Evolutionary conservation across 2,888 invertebrate species (phyloP).

Genomic region (Torymus texanus): DNA sequence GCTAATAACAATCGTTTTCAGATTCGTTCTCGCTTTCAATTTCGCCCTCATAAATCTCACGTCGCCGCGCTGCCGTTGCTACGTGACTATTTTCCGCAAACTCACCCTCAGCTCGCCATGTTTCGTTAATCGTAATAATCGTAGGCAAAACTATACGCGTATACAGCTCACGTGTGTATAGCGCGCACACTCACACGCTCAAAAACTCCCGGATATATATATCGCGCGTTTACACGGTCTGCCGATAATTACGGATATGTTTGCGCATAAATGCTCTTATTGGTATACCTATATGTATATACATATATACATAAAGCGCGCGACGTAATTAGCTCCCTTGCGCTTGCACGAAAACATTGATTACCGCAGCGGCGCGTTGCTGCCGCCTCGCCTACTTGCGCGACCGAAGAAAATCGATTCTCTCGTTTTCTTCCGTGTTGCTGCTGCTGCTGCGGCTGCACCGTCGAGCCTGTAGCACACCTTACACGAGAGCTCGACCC

Average conservation of each 20-base stretch:
- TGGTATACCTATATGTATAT: background rate
- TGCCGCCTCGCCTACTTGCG: constrained; percentile 21
- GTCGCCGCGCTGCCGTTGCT: background rate
- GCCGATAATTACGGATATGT: constrained; percentile 62
- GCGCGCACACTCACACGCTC: background rate
- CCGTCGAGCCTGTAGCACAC: too few relatives aligned
- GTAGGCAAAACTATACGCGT: background rate
- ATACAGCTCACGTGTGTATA: background rate
- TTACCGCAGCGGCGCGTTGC: constrained; percentile 4
- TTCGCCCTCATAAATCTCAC: background rate
- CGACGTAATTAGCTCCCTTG: constrained; percentile 12
- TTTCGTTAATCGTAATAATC: constrained; percentile 36
- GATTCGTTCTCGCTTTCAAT: too few relatives aligned
- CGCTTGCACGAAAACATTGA: constrained; percentile 16
- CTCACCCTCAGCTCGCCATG: background rate
- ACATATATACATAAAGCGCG: background rate
- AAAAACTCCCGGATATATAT: constrained; percentile 3
- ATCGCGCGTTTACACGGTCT: constrained; percentile 54
- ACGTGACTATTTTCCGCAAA: too few relatives aligned
- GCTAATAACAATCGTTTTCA: background rate
- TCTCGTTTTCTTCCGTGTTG: constrained; percentile 5
- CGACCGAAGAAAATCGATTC: constrained; percentile 37
- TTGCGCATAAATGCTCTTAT: constrained; percentile 58
- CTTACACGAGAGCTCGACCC: background rate
- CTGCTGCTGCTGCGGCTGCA: background rate